Evolutionary conservation across 2,888 invertebrate genomes (phyloP).

Genomic region (Eupelmus urozonus): DNA sequence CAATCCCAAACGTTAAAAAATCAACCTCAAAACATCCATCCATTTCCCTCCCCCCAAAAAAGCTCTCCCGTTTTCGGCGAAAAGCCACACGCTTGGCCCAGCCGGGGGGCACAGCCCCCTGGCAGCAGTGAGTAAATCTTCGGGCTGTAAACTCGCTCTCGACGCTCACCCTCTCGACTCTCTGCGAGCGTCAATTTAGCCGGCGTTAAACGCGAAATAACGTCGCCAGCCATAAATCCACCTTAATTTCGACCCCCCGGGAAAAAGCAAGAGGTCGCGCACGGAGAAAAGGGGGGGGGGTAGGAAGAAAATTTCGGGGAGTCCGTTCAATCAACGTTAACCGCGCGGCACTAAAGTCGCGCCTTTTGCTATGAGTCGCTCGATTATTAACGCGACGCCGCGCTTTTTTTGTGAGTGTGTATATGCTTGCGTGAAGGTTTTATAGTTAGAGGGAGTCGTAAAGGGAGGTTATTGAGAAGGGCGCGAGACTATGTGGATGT

Average conservation of each 20-base stretch:
- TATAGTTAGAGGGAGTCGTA: no score
- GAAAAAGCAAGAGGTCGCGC: neutral
- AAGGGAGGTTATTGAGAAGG: no score
- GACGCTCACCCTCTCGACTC: conserved; percentile 60
- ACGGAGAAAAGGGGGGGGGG: neutral
- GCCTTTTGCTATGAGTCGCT: conserved; percentile 14
- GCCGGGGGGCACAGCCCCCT: no score
- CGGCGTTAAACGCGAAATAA: conserved; percentile 69
- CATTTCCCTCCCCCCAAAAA: no score
- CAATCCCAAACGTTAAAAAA: no score
- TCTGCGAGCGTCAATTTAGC: conserved; percentile 64
- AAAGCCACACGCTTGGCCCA: no score
- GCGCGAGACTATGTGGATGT: no score
- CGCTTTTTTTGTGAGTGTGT: neutral
- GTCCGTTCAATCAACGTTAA: conserved; percentile 35
- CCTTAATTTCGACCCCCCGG: conserved; percentile 64
- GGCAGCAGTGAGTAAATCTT: conserved; percentile 61
- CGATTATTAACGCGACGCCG: conserved; percentile 42
- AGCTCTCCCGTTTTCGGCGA: no score
- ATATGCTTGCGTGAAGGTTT: no score
- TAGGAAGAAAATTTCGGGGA: no score
- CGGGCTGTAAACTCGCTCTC: conserved; percentile 61
- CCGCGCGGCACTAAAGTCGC: conserved; percentile 34
- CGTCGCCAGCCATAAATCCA: conserved; percentile 68
- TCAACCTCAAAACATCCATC: no score